Evolutionary conservation across 2,888 invertebrate genomes (phyloP).

Genomic region (Priocnemis perturbator): DNA sequence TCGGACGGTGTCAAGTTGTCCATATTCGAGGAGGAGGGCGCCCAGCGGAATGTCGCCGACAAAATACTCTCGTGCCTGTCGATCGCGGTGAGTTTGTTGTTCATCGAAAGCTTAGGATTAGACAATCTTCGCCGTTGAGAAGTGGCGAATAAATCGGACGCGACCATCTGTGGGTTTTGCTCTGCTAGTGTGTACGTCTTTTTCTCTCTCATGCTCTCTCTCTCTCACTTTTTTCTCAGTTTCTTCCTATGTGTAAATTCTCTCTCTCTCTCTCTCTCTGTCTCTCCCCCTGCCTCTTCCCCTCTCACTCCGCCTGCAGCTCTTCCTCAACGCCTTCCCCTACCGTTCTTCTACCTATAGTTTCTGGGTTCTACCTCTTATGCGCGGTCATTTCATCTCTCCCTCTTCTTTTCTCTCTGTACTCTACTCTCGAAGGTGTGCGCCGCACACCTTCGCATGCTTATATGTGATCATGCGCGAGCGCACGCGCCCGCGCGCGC

Average conservation of each 20-base stretch:
- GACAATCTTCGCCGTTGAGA: constrained; percentile 29
- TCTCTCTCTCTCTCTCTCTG: constrained; percentile 8
- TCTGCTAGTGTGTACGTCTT: constrained; percentile 2
- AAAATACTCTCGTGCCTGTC: constrained; percentile 77
- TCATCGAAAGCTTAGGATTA: no score
- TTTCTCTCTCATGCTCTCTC: constrained; percentile 20
- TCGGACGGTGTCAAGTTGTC: constrained; percentile 84
- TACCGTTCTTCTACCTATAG: constrained; percentile 11
- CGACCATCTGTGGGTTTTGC: constrained; percentile 51
- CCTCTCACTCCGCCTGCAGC: constrained; percentile 23
- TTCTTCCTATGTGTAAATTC: neutral
- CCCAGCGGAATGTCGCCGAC: constrained; percentile 82
- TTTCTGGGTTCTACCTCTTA: no score
- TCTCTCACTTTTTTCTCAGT: constrained; percentile 17
- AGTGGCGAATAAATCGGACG: constrained; percentile 42
- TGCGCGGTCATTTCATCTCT: constrained; percentile 14
- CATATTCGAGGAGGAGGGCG: constrained; percentile 86
- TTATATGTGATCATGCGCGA: constrained; percentile 24
- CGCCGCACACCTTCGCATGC: constrained; percentile 27
- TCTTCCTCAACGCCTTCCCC: constrained; percentile 26
- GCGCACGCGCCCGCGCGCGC: constrained; percentile 38
- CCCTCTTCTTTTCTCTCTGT: constrained; percentile 21
- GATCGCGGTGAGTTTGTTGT: constrained; percentile 65
- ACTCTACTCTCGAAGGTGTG: constrained; percentile 7
- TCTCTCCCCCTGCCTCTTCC: constrained; percentile 12